These are phyloP conservation scores for Mionectes olivaceus DNA, from an alignment of 2,797 vertebrate species.

Conservation along the genomic window DNA sequence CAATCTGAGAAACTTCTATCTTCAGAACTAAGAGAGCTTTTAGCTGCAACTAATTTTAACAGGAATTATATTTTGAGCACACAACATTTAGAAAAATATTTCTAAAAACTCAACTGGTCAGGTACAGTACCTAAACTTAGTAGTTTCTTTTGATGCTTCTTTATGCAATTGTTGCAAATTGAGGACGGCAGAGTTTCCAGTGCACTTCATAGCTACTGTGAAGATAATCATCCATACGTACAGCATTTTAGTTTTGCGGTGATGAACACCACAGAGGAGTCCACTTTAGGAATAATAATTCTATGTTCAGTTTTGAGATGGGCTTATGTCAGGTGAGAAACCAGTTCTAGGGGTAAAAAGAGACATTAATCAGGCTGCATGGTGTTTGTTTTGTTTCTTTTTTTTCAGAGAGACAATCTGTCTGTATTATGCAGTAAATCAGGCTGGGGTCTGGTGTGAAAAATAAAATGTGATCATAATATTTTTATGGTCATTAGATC, in stretches of 20 bases:
- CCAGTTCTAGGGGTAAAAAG: not conserved
- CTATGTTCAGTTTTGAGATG: not conserved
- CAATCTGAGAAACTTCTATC: not conserved
- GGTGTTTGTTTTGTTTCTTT: not conserved
- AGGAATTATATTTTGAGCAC: not conserved
- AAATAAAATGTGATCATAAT: constrained; percentile 24
- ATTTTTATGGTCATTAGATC: constrained; percentile 10
- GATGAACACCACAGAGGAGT: not conserved
- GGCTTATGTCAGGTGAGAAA: not conserved
- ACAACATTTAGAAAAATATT: not conserved
- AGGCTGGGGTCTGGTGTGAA: not conserved
- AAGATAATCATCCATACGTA: not conserved
- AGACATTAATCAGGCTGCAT: not conserved
- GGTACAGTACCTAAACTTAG: not conserved
- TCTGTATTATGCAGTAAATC: not conserved
- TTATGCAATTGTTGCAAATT: not conserved
- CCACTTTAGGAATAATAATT: not conserved
- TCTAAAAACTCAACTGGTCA: not conserved
- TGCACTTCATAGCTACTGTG: not conserved
- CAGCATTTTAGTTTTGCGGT: not conserved
- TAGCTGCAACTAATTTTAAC: not conserved
- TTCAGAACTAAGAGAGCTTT: not conserved
- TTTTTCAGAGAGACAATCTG: not conserved
- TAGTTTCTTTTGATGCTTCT: not conserved
- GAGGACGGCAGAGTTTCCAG: not conserved